Evolutionary conservation across 1,140 invertebrate species (phyloP).

Genomic region (Sarcophaga peregrina): DNA sequence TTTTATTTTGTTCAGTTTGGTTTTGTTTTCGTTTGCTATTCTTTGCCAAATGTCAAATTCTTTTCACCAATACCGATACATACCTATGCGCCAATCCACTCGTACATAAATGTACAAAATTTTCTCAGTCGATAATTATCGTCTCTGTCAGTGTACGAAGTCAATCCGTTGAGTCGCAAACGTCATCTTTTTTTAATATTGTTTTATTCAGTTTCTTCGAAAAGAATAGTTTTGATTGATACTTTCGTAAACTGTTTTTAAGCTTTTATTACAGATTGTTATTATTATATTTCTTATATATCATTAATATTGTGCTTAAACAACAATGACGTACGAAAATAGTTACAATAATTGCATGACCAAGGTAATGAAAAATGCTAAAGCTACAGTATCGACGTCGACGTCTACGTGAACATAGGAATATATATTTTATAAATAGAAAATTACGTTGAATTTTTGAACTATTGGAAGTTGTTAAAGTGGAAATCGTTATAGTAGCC

Average conservation of each 20-base stretch:
- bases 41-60: constrained; percentile 11
- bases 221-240: background rate
- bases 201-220: background rate
- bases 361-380: background rate
- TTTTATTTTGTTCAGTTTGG: background rate
- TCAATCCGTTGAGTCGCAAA: background rate
- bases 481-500: constrained; percentile 49
- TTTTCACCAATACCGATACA: constrained; percentile 1
- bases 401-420: background rate
- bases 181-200: background rate
- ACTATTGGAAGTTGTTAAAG: constrained; percentile 49
- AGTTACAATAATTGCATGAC: background rate
- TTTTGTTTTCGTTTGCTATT: constrained; percentile 18
- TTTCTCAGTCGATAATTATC: background rate
- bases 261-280: background rate
- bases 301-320: no score
- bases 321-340: no score
- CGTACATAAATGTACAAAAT: background rate
- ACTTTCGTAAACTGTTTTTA: background rate
- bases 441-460: constrained; percentile 64
- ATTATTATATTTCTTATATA: background rate
- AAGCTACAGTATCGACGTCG: background rate
- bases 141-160: background rate
- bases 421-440: constrained; percentile 59
- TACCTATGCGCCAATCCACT: background rate